Conservation (phyloP, 2,797 vertebrate genomes). For the Ambastaia sidthimunki region DNA sequence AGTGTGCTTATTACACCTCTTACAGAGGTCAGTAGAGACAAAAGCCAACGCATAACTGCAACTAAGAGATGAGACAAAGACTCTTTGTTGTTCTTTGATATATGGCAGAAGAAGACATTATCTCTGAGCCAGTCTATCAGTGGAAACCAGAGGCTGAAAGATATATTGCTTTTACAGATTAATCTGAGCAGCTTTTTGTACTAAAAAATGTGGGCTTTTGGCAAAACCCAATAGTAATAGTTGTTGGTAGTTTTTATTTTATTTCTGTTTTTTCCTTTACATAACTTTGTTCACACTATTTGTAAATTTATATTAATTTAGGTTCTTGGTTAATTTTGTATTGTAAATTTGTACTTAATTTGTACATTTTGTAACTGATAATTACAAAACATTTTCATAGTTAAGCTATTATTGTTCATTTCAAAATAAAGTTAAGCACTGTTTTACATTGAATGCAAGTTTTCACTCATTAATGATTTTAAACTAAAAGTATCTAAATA, state of each 20-base stretch:
- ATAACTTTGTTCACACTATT: not conserved
- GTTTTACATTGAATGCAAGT: no score
- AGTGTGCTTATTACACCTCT: conserved; percentile 40
- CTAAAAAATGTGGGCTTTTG: not conserved
- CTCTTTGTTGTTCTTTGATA: not conserved
- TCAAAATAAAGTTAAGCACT: no score
- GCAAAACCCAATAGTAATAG: not conserved
- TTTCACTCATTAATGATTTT: no score
- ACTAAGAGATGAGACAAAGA: conserved; percentile 6
- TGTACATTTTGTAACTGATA: no score
- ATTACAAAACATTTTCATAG: no score
- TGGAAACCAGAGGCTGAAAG: not conserved
- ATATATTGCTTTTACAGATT: not conserved
- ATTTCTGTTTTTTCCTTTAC: not conserved
- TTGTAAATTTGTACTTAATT: not conserved
- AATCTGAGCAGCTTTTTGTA: not conserved
- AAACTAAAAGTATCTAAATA: no score
- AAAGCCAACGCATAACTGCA: conserved; percentile 4
- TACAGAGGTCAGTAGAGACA: conserved; percentile 36
- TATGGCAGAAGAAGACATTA: not conserved
- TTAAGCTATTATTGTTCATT: no score
- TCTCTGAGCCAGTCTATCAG: not conserved
- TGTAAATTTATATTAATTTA: not conserved
- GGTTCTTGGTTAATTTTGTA: not conserved
- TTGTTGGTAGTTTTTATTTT: not conserved